phyloP scores from a whole-genome alignment of 37 sponge, comb jelly and placozoan genomes.

The Aphrocallistes beatrix region DNA sequence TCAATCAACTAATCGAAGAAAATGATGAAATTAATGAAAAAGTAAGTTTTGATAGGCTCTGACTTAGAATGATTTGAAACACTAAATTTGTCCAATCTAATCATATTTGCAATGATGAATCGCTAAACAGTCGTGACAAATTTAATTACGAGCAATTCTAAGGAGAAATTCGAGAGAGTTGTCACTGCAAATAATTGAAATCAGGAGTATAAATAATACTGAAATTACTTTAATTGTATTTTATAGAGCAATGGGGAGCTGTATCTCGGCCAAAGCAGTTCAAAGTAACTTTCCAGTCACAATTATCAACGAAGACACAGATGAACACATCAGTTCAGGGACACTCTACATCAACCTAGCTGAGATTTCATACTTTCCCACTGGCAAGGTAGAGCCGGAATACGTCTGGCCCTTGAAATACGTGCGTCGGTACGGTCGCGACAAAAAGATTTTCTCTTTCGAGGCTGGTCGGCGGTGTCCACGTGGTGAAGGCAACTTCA shows the following conservation, averaged over 20 bases:
- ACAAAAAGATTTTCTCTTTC: constrained; percentile 26
- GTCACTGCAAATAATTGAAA: too few species aligned
- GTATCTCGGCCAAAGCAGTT: not conserved
- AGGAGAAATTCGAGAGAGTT: too few species aligned
- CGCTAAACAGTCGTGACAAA: too few species aligned
- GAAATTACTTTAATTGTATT: not conserved
- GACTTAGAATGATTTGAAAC: not conserved
- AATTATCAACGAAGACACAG: not conserved
- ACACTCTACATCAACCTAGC: not conserved
- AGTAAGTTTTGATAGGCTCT: not conserved
- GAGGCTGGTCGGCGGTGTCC: constrained; percentile 30
- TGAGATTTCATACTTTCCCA: not conserved
- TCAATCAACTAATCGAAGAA: too few species aligned
- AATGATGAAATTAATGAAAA: constrained; percentile 11
- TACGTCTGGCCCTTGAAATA: constrained; percentile 28
- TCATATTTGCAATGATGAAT: not conserved
- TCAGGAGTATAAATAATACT: not conserved
- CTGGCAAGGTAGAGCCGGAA: constrained; percentile 7
- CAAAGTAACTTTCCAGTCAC: constrained; percentile 8
- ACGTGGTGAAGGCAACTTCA: constrained; percentile 23
- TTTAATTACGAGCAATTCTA: too few species aligned
- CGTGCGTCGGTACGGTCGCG: constrained; percentile 27
- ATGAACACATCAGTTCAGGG: not conserved
- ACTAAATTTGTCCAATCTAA: not conserved
- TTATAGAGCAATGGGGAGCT: not conserved